Conservation (phyloP, 2,888 invertebrate genomes). For the Nesidiocoris tenuis region DNA sequence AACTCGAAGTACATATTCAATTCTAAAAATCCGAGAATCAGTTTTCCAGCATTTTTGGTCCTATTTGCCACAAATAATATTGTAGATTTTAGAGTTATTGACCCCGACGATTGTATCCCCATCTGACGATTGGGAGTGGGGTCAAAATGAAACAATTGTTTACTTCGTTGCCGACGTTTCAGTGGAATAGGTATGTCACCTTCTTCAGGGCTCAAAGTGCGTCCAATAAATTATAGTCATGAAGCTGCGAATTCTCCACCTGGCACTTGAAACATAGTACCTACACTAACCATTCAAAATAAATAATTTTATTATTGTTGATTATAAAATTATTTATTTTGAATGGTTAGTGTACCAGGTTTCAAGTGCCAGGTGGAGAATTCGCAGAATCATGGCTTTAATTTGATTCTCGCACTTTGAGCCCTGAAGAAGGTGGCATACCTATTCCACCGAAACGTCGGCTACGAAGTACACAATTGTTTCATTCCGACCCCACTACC, state of each 20-base stretch:
- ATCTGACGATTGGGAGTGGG: no score
- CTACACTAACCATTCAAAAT: neutral
- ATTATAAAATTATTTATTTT: neutral
- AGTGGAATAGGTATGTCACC: conserved; percentile 6
- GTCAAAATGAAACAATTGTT: no score
- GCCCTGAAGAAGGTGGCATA: neutral
- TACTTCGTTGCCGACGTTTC: no score
- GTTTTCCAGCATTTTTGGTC: no score
- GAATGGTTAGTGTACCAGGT: neutral
- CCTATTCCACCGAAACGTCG: no score
- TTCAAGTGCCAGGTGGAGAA: neutral
- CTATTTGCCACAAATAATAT: no score
- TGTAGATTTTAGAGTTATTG: no score
- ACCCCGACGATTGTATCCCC: no score
- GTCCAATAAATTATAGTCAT: neutral
- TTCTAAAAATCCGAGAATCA: no score
- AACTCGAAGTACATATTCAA: no score
- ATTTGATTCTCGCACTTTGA: neutral
- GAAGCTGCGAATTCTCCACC: neutral
- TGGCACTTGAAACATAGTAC: neutral
- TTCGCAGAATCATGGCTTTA: neutral
- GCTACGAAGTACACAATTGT: no score
- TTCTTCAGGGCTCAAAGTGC: neutral
- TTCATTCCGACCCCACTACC: no score
- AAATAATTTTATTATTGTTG: neutral